Base-by-base conservation (phyloP, 2,888 invertebrate species). In the Dasysyrphus albostriatus region DNA sequence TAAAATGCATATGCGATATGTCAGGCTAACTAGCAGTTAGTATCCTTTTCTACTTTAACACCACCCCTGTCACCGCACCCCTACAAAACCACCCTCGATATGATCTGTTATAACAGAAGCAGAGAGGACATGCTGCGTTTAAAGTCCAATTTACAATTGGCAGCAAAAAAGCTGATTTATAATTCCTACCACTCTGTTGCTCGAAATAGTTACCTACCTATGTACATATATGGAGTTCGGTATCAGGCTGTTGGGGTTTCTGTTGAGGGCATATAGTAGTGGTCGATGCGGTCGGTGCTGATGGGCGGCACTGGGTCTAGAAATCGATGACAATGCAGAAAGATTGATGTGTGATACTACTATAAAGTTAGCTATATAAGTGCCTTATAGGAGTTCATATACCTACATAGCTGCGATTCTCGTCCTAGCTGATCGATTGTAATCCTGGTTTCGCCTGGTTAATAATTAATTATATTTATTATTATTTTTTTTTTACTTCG, bases 251-350 rank as follows among this genome's bases (percentile, higher is more conserved):
- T 3, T 7, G 9, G 42, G 19, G 19, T 19, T 12, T 39, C 32
- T 39, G 19, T 10, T 12, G 24, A n/a, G 39, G 10, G 34, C 16
- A 65, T 8, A 42, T 37, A 24, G 29, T 34, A 32, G 58, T 19
- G 54, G 80, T 58, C 5, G 19, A 24, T 78, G 78, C 37, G 80
- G 70, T 79, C 2, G 29, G 63, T 32, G 4, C 51, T 3, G 51
- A 24, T 24, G 24, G 1, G 24, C 7, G 29, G 34, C 32, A 44
- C 54, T 72, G 49, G 61, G 61, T 54, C 39, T 54, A 69, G 69
- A 73, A 72, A 85, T 85, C 85, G 85, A 85, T 82, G 85, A 77
- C 82, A 85, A 69, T 77, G 58, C 69, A 69, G 51, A 59, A 72
- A 67, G 81, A 84, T 76, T 81, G 76, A 84, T 81, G 61, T 81